Percentiles rank a stretch among this genome's conserved stretches.
phyloP scores from a whole-genome alignment of 35 echinoderm and acorn worm species.

The Lytechinus variegatus region DNA sequence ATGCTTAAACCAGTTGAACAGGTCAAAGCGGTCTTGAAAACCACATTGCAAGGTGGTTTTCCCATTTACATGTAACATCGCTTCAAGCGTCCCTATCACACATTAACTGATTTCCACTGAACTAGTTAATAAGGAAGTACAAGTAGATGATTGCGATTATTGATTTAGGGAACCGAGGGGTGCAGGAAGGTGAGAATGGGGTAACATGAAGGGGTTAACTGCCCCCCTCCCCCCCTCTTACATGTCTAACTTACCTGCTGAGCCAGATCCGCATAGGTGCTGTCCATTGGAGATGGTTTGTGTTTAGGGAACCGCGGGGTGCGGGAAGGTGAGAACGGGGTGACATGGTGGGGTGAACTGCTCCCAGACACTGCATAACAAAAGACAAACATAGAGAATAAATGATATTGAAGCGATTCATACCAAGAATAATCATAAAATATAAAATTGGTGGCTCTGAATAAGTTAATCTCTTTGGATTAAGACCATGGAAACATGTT shows the following conservation, averaged over 20 bases:
- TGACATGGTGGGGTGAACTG: slow-evolving; percentile 20
- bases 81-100: no score
- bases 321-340: slow-evolving; percentile 62
- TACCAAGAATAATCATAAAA: no score
- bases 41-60: no score
- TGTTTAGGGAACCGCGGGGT: slow-evolving; percentile 72
- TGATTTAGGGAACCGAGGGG: slow-evolving; percentile 61
- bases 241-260: slow-evolving; percentile 52
- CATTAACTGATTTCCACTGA: no score
- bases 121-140: no score
- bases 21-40: no score
- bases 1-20: no score
- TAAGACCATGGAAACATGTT: no score
- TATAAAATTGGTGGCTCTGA: no score
- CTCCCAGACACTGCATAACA: neutral
- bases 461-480: no score
- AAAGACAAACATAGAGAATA: neutral
- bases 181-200: slow-evolving; percentile 59
- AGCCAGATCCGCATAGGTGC: slow-evolving; percentile 79
- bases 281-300: slow-evolving; percentile 87
- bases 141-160: no score
- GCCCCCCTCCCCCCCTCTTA: neutral
- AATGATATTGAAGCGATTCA: neutral
- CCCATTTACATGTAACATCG: no score
- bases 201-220: neutral